phyloP scores from a whole-genome alignment of 2,888 invertebrate genomes.

The Pterostichus madidus region DNA sequence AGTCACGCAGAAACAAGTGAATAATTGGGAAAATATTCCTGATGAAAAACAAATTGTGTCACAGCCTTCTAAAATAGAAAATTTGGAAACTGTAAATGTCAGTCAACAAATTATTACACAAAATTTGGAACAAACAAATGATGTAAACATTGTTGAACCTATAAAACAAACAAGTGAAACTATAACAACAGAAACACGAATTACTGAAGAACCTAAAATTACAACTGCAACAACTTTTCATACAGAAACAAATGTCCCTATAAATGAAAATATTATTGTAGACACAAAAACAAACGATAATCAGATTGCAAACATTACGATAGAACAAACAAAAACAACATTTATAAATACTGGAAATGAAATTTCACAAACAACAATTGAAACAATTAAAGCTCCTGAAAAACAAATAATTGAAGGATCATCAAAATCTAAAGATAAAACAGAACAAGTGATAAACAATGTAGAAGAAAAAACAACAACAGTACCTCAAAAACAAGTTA shows the following conservation, averaged over 20 bases:
- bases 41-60: background rate
- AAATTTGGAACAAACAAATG: background rate
- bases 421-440: background rate
- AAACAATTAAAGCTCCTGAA: background rate
- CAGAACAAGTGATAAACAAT: background rate
- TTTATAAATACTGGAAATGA: background rate
- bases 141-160: background rate
- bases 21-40: background rate
- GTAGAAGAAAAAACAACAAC: slow-evolving; percentile 5
- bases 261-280: slow-evolving; percentile 11
- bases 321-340: slow-evolving; percentile 22
- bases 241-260: slow-evolving; percentile 71
- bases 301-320: slow-evolving; percentile 3
- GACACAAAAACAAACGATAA: slow-evolving; percentile 21
- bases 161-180: background rate
- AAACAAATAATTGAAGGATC: background rate
- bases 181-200: background rate
- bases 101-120: slow-evolving; percentile 1
- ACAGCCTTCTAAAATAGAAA: background rate
- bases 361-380: background rate
- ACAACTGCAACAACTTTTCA: background rate
- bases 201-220: background rate
- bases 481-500: background rate
- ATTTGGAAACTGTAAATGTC: background rate
- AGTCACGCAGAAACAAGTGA: background rate